A percentile compares a stretch with the other conserved stretches of the same genome.
phyloP scores from a whole-genome alignment of 2,797 vertebrate species.

The Chloroceryle inda region DNA sequence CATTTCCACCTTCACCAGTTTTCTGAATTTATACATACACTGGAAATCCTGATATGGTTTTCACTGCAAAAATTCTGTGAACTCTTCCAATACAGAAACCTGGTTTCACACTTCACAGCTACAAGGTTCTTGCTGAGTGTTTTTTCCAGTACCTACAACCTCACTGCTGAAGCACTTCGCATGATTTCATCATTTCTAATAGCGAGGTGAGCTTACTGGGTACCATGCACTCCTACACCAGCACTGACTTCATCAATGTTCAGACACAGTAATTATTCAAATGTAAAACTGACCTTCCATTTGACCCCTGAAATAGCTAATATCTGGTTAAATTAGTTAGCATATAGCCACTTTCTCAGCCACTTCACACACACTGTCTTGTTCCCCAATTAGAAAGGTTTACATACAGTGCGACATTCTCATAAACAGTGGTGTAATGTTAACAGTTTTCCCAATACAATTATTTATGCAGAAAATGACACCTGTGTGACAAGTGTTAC shows the following conservation, averaged over 20 bases:
- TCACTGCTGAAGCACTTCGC: constrained; percentile 35
- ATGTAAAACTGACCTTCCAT: neutral
- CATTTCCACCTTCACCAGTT: neutral
- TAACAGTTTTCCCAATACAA: constrained; percentile 78
- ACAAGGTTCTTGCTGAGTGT: neutral
- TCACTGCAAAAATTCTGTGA: neutral
- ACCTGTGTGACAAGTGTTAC: constrained; percentile 66
- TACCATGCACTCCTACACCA: constrained; percentile 13
- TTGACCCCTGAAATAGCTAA: neutral
- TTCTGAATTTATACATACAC: neutral
- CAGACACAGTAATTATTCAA: neutral
- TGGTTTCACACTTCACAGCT: neutral
- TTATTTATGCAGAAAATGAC: constrained; percentile 71
- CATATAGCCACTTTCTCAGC: constrained; percentile 40
- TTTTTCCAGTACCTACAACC: constrained; percentile 22
- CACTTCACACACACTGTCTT: constrained; percentile 60
- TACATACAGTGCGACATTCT: constrained; percentile 87
- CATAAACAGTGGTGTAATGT: constrained; percentile 85
- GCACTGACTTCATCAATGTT: neutral
- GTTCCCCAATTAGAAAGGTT: constrained; percentile 55
- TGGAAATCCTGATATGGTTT: fast-evolving
- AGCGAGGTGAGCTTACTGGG: neutral
- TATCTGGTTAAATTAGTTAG: constrained; percentile 53
- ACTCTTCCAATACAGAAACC: neutral
- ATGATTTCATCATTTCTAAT: neutral